Percentiles rank a stretch among this genome's conserved stretches.
phyloP scores from a whole-genome alignment of 2,113 vertebrate genomes.

The Sander vitreus region DNA sequence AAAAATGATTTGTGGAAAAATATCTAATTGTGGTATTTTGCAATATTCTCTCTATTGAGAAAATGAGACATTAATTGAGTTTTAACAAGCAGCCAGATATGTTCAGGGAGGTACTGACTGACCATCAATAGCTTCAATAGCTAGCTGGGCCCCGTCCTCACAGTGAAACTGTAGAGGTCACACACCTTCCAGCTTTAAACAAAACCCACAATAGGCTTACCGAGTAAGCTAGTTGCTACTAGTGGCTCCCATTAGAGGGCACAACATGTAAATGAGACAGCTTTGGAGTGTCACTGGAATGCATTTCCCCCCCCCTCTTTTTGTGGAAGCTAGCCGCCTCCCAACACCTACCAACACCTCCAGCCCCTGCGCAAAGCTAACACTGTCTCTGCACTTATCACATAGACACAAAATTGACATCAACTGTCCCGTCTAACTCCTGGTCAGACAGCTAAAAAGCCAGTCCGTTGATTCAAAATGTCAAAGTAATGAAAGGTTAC shows the following conservation, averaged over 20 bases:
- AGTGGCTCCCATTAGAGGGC: neutral
- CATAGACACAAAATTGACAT: neutral
- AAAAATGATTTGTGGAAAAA: neutral
- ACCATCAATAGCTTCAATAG: neutral
- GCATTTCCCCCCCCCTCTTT: neutral
- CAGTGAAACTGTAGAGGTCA: neutral
- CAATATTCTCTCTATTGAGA: neutral
- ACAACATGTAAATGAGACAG: neutral
- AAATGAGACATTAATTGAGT: neutral
- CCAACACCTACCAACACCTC: neutral
- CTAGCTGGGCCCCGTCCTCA: neutral
- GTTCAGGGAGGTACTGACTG: neutral
- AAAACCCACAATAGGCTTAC: neutral
- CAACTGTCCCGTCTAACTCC: neutral
- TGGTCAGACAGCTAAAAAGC: neutral
- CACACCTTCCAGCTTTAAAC: neutral
- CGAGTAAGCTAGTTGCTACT: neutral
- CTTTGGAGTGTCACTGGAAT: neutral
- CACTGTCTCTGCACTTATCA: neutral
- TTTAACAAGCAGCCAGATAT: neutral
- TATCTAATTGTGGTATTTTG: neutral
- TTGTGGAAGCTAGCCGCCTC: neutral
- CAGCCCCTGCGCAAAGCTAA: neutral
- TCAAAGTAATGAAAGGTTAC: neutral
- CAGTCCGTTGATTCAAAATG: too few species aligned